Percentiles rank a stretch among this genome's conserved stretches.
These are phyloP conservation scores for Iphiclides podalirius DNA, from an alignment of 2,888 invertebrate species.

Conservation along the genomic window DNA sequence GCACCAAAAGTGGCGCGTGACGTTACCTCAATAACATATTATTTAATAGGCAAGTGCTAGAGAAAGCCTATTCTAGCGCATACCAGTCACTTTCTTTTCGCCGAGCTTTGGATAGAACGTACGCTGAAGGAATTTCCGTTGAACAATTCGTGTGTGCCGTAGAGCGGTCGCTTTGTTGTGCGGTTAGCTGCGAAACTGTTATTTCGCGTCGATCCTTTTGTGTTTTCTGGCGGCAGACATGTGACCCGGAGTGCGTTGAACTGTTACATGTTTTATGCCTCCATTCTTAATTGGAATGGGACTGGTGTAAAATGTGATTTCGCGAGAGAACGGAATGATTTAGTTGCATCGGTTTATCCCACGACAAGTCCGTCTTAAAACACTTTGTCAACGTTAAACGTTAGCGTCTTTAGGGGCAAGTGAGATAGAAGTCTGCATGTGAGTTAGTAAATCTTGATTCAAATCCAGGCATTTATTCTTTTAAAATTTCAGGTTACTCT, in stretches of 20 bases:
- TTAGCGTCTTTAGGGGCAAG: no score
- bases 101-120: constrained; percentile 44
- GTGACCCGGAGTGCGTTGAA: constrained; percentile 6
- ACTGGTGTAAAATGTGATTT: no score
- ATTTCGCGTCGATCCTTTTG: constrained; percentile 9
- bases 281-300: background rate
- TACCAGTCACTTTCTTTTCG: constrained; percentile 55
- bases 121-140: constrained; percentile 40
- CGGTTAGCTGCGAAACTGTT: constrained; percentile 10
- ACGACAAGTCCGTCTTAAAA: no score
- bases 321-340: background rate
- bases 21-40: no score
- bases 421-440: no score
- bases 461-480: no score
- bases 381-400: no score
- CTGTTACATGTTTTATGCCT: constrained; percentile 10
- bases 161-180: constrained; percentile 26
- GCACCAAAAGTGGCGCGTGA: no score
- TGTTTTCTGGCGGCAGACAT: background rate
- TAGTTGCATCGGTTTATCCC: no score
- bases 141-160: constrained; percentile 33
- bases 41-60: no score
- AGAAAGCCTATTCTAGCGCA: constrained; percentile 27
- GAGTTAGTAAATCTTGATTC: no score
- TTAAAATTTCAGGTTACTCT: no score